Conservation (phyloP, 2,113 vertebrate species). For the Callorhinus ursinus region DNA sequence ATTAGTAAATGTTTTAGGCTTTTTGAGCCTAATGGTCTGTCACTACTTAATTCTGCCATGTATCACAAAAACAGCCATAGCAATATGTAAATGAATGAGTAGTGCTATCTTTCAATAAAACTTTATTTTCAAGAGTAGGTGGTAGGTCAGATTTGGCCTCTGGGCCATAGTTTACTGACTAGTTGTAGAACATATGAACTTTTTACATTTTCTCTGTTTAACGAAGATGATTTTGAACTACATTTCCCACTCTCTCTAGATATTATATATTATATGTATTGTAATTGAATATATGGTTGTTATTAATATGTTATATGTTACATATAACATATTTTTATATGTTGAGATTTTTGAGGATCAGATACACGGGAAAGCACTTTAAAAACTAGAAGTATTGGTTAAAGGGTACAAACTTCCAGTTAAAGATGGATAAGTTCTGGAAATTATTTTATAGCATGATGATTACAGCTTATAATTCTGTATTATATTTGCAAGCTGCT, state of each 20-base stretch:
- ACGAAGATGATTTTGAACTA: neutral
- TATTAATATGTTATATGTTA: neutral
- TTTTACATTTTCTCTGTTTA: conserved; percentile 25
- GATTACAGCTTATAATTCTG: neutral
- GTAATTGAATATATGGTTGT: too few species aligned
- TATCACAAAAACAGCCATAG: neutral
- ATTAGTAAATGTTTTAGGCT: neutral
- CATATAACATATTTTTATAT: neutral
- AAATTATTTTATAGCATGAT: neutral
- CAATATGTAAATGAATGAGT: neutral
- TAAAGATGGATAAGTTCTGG: neutral
- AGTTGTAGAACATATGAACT: neutral
- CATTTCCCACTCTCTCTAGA: neutral
- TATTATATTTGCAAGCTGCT: neutral
- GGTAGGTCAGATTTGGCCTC: neutral
- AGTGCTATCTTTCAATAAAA: neutral
- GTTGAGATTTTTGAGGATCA: neutral
- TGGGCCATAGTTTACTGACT: neutral
- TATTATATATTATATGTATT: neutral
- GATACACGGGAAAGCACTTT: neutral
- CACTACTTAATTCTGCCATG: neutral
- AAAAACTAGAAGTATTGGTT: neutral
- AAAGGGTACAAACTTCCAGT: neutral
- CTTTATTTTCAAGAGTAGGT: neutral
- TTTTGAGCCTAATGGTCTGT: neutral